A percentile compares a stretch with the other conserved stretches of the same genome.
Evolutionary conservation across 2,797 vertebrate genomes (phyloP).

Genomic region (Poeciliopsis presidionis): DNA sequence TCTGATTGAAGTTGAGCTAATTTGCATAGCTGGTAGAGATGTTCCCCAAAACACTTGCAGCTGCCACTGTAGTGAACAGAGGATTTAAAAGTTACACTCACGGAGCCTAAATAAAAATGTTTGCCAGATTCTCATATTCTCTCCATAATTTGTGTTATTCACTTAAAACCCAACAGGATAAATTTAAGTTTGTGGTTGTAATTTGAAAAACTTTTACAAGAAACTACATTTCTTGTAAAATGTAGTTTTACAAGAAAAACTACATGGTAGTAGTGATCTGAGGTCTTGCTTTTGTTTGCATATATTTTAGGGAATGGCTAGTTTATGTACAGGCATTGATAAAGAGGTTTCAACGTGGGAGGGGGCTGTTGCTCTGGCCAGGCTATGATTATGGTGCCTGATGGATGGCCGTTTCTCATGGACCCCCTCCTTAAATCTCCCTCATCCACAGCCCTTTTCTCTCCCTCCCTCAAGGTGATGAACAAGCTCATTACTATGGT

Average conservation of each 20-base stretch:
- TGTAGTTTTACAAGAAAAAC: too few relatives aligned
- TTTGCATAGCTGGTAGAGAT: not conserved
- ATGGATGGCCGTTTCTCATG: constrained; percentile 71
- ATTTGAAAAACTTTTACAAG: not conserved
- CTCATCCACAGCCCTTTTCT: constrained; percentile 7
- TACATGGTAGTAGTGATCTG: not conserved
- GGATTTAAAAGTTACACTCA: not conserved
- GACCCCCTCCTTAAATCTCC: constrained; percentile 20
- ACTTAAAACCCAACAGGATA: not conserved
- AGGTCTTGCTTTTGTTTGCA: not conserved
- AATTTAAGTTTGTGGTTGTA: not conserved
- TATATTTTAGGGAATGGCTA: not conserved
- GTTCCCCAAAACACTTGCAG: not conserved
- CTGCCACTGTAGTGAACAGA: not conserved
- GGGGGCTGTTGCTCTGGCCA: constrained; percentile 43
- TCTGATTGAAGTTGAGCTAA: not conserved
- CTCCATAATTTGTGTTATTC: not conserved
- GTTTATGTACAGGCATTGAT: constrained; percentile 54
- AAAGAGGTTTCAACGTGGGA: constrained; percentile 56
- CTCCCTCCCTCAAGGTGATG: constrained; percentile 58
- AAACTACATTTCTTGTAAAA: not conserved
- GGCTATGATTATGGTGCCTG: constrained; percentile 48
- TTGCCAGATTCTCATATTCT: not conserved
- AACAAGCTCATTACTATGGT: constrained; percentile 72
- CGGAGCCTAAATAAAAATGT: not conserved